Percentiles rank a stretch among this genome's conserved stretches.
Evolutionary conservation across 2,888 invertebrate species (phyloP).

Genomic region (Andrena chrysosceles): DNA sequence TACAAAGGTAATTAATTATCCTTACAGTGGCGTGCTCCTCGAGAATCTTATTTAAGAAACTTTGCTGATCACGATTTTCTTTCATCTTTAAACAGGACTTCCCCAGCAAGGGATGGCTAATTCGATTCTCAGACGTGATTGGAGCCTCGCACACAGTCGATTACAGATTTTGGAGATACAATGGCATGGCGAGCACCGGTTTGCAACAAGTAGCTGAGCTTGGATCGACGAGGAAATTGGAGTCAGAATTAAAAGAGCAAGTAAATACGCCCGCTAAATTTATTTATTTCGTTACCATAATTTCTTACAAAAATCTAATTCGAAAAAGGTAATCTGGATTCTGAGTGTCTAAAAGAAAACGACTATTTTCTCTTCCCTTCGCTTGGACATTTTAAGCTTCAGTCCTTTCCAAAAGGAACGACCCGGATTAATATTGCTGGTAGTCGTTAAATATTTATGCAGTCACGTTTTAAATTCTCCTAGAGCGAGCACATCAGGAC

Average conservation of each 20-base stretch:
- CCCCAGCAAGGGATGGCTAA: slow-evolving; percentile 95
- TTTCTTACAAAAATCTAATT: too few relatives aligned
- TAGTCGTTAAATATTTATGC: background rate
- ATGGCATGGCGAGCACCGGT: slow-evolving; percentile 94
- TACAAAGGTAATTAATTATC: too few relatives aligned
- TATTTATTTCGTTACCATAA: background rate
- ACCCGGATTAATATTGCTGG: background rate
- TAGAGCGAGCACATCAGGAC: slow-evolving; percentile 90
- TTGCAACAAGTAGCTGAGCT: slow-evolving; percentile 95
- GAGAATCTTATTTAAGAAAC: background rate
- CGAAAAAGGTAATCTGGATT: too few relatives aligned
- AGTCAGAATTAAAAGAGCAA: slow-evolving; percentile 94
- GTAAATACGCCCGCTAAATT: slow-evolving; percentile 82
- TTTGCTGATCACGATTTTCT: background rate
- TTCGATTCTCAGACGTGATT: slow-evolving; percentile 98
- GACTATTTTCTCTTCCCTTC: too few relatives aligned
- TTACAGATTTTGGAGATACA: slow-evolving; percentile 96
- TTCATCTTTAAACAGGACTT: slow-evolving; percentile 88
- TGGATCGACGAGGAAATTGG: slow-evolving; percentile 95
- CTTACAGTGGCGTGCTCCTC: too few relatives aligned
- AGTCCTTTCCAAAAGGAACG: background rate
- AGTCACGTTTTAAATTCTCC: slow-evolving; percentile 7
- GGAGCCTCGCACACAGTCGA: slow-evolving; percentile 96
- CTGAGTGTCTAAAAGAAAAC: too few relatives aligned
- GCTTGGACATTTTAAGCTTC: background rate